Percentiles rank a stretch among this genome's conserved stretches.
phyloP scores from a whole-genome alignment of 2,113 vertebrate genomes.

The Cinclus cinclus region DNA sequence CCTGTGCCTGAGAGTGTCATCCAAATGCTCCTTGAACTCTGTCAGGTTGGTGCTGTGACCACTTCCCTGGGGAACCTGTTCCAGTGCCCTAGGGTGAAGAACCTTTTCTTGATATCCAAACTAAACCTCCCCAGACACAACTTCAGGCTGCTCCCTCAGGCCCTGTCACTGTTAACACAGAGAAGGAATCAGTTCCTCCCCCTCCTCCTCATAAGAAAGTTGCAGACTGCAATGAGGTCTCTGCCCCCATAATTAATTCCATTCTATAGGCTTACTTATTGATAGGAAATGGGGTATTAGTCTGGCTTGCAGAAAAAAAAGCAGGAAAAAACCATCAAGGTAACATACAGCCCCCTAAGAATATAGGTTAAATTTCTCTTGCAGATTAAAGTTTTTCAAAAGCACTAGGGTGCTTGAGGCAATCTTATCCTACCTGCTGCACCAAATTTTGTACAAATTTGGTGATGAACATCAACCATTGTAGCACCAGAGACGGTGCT shows the following conservation, averaged over 20 bases:
- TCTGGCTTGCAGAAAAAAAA: neutral
- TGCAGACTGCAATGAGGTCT: neutral
- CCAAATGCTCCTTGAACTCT: neutral
- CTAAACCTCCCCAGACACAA: neutral
- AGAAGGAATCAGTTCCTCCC: neutral
- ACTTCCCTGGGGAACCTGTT: neutral
- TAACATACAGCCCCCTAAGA: rapidly evolving
- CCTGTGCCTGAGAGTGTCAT: neutral
- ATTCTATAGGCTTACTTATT: neutral
- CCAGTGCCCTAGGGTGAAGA: neutral
- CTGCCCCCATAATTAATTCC: neutral
- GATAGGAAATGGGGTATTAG: neutral
- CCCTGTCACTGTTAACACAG: neutral
- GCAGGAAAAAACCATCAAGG: neutral
- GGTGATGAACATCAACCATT: neutral
- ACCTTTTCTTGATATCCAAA: neutral
- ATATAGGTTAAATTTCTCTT: neutral
- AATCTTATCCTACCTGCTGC: neutral
- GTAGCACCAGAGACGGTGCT: neutral
- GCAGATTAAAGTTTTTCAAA: neutral
- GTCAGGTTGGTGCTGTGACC: neutral
- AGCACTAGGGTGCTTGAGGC: neutral
- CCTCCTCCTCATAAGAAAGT: neutral
- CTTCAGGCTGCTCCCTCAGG: neutral
- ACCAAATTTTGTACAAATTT: neutral